Evolutionary conservation across 2,113 vertebrate genomes (phyloP), one percentile per base, ranked within the genome.

Genomic region (Corvus cornix): DNA sequence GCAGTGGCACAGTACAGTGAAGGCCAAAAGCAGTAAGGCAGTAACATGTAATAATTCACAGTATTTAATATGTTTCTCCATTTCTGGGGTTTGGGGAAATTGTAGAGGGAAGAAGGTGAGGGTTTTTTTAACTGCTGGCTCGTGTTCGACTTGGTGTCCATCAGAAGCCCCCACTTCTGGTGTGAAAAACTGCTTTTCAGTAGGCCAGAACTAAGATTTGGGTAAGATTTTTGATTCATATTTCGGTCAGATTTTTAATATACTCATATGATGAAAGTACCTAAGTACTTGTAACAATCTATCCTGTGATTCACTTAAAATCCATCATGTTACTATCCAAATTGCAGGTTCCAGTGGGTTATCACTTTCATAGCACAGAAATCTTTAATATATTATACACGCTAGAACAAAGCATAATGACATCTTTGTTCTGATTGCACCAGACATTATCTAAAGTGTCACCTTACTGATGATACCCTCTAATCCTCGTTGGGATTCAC

Each of bases 51-150:
- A 26, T 30, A 75, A 60, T 62, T 73, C 52, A 67, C 35, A 90
- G 33, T 15, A 46, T 46, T 39, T 30, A 51, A 51, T 7, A 64
- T 2, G 1, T 37, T 87, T 58, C 7, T 67, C 41, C 10, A 28
- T 48, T 81, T 52, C 11, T 0, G 12, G 11, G 4, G 5, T 28
- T 68, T 6, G 13, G 11, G 16, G 1, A 27, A 52, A 10, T 59
- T 35, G 10, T 5, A 7, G 14, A 10, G 2, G 3, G 23, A 21
- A 56, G 33, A 66, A 28, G 8, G 5, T 22, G 35, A 66, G 16
- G 7, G 1, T 0, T 28, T 64, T 81, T 75, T 69, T 30, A 83
- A 66, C 19, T 41, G 44, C 9, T 2, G 1, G 22, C 21, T 75
- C 21, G 15, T 7, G 19, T 52, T 48, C 35, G 35, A 5, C 5